phyloP scores from a whole-genome alignment of 2,113 vertebrate genomes.

The Balaenoptera acutorostrata region DNA sequence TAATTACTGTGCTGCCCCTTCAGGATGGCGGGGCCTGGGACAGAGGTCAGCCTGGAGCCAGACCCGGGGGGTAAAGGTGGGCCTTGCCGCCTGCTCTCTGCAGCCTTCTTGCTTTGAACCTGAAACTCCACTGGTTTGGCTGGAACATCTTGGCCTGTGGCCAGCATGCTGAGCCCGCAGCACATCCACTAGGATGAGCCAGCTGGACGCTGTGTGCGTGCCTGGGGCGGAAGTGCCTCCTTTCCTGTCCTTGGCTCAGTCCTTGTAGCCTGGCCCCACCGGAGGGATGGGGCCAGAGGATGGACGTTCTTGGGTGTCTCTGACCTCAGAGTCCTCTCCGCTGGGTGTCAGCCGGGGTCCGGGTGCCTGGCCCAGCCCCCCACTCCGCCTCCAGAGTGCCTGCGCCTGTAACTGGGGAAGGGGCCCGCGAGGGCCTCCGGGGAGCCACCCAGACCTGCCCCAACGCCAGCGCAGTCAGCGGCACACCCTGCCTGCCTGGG shows the following conservation, averaged over 20 bases:
- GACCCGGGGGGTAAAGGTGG: neutral
- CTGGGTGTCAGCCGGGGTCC: neutral
- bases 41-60: too few relatives aligned
- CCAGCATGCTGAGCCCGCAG: neutral
- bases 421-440: neutral
- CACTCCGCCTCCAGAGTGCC: neutral
- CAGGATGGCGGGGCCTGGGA: too few relatives aligned
- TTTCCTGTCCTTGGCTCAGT: neutral
- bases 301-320: neutral
- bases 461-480: rapidly evolving
- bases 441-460: neutral
- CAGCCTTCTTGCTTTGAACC: neutral
- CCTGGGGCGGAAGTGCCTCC: neutral
- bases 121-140: neutral
- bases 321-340: neutral
- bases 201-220: neutral
- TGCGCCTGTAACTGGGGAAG: too few relatives aligned
- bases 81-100: neutral
- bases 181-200: neutral
- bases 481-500: rapidly evolving
- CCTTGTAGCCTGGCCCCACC: neutral
- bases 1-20: neutral
- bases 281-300: neutral
- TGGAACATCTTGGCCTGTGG: neutral
- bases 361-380: neutral